Conservation (phyloP, 2,113 vertebrate genomes). For the Elaphurus davidianus region DNA sequence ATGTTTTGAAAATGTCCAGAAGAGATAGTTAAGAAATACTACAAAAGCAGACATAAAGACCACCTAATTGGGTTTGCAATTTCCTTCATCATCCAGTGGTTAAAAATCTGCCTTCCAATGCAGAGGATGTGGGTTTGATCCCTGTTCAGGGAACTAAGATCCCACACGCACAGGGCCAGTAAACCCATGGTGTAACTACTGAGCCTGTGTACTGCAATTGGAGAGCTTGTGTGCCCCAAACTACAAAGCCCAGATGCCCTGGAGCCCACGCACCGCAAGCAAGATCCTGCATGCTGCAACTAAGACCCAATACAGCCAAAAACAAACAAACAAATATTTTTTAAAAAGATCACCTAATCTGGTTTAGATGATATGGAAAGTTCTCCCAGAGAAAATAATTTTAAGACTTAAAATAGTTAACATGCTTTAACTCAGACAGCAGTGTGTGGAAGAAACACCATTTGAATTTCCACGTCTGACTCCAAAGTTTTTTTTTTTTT, state of each 20-base stretch:
- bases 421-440: neutral
- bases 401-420: neutral
- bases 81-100: neutral
- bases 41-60: neutral
- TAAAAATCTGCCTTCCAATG: neutral
- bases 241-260: neutral
- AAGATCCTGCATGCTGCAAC: neutral
- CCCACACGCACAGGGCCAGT: neutral
- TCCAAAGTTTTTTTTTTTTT: neutral
- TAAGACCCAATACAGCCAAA: neutral
- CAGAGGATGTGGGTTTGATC: neutral
- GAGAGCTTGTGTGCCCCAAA: neutral
- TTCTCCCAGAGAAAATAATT: neutral
- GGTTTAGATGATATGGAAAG: neutral
- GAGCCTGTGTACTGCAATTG: neutral
- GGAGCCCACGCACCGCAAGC: neutral
- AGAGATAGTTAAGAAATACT: neutral
- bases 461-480: neutral
- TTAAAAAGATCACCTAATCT: neutral
- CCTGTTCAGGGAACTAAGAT: neutral
- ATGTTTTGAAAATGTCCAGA: neutral
- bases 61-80: fast-evolving
- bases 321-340: neutral
- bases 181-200: neutral
- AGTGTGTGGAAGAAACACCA: neutral